Percentiles rank a stretch among this genome's conserved stretches.
Evolutionary conservation across 2,888 invertebrate genomes (phyloP).

Genomic region (Adela reaumurella): DNA sequence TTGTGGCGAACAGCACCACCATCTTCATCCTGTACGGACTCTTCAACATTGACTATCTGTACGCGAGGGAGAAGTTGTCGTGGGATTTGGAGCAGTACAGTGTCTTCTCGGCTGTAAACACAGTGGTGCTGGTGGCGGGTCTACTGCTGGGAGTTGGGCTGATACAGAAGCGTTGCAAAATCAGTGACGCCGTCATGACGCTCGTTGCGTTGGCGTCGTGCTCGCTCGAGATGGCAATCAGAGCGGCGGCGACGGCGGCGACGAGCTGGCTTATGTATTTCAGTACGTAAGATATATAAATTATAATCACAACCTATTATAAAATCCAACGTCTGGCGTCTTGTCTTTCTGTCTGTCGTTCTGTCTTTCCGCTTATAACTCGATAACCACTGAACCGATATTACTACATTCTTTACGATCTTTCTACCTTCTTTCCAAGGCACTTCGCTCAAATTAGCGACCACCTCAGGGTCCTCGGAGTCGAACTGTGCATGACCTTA

Average conservation of each 20-base stretch:
- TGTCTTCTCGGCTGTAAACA: conserved; percentile 39
- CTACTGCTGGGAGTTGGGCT: conserved; percentile 30
- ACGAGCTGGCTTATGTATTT: conserved; percentile 35
- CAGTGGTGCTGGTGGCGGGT: conserved; percentile 43
- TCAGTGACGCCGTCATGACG: conserved; percentile 24
- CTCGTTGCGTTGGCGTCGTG: conserved; percentile 19
- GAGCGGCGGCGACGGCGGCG: conserved; percentile 19
- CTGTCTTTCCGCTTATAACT: background rate
- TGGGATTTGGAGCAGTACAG: conserved; percentile 61
- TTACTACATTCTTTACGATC: background rate
- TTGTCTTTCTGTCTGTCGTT: too few relatives aligned
- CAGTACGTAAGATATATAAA: conserved; percentile 25
- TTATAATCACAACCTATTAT: too few relatives aligned
- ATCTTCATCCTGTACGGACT: conserved; percentile 37
- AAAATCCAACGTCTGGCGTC: too few relatives aligned
- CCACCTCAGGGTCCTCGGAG: too few relatives aligned
- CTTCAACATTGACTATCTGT: conserved; percentile 49
- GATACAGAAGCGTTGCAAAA: conserved; percentile 29
- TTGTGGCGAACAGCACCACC: conserved; percentile 26
- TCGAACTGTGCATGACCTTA: too few relatives aligned
- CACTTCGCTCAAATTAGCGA: too few relatives aligned
- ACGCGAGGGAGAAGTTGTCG: conserved; percentile 53
- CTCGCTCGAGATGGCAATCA: conserved; percentile 23
- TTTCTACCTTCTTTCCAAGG: too few relatives aligned
- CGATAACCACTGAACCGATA: background rate